Base-by-base conservation (phyloP, 1,140 invertebrate genomes). In the Zaprionus inermis region DNA sequence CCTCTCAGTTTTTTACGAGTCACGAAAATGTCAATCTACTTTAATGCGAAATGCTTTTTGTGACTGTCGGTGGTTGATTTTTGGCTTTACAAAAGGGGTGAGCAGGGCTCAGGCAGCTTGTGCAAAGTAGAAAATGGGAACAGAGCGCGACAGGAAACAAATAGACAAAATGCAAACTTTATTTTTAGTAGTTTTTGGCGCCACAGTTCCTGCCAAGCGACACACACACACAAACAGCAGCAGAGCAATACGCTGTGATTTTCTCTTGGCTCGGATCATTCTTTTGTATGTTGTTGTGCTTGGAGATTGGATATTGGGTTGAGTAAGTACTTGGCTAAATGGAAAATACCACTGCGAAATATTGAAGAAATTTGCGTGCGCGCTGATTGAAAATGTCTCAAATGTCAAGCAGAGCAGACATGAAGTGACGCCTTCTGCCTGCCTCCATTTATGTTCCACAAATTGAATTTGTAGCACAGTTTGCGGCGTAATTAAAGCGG, bases 161-260 rank as follows among this genome's bases (percentile, higher is more conserved):
- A 88, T 89, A 89, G 67, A 83, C 74, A 89, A 78, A 88, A 89
- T 90, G 85, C 85, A 79, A 89, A 89, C 78, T 89, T 89, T 84
- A 89, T 80, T 89, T 88, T 89, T 90, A 89, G 84, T 89, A 84
- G 80, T 89, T 89, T 73, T 84, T 73, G 84, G 84, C 85, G 84
- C 84, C 84, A 69, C 85, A 56, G 73, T 71, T 76, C 75, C 76
- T 89, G 61, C 55, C 66, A 84, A n/a, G 66, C 63, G 74, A 51
- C 81, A 36, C 34, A 46, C 6, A 57, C 18, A 55, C 28, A 57
- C 44, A 59, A 41, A 69, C 5, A 46, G 34, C 3, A 28, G 5
- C 24, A 28, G 24, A 28, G 24, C 24, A 28, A 28, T 28, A 61
- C 44, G 74, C 66, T 38, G 59, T 78, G 66, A 74, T 75, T 79